A percentile compares a stretch with the other conserved stretches of the same genome.
phyloP scores from a whole-genome alignment of 2,888 invertebrate genomes.

The Acleris cristana region DNA sequence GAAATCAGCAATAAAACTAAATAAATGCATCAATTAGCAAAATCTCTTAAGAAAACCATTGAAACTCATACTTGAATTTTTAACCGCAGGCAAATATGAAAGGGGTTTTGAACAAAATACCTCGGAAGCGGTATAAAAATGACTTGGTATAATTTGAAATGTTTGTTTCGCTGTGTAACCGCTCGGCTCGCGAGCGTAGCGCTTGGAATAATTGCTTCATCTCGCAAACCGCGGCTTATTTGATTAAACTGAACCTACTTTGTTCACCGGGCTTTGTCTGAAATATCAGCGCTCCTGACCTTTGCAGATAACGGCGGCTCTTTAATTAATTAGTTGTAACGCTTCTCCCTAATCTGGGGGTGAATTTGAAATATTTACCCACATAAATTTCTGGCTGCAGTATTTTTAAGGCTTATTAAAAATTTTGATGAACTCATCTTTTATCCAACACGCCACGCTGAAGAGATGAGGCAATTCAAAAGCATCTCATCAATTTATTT shows the following conservation, averaged over 20 bases:
- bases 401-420: too few species aligned
- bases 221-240: slow-evolving; percentile 26
- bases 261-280: slow-evolving; percentile 22
- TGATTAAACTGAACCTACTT: slow-evolving; percentile 25
- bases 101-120: neutral
- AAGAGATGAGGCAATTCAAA: too few species aligned
- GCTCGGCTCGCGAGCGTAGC: slow-evolving; percentile 8
- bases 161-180: slow-evolving; percentile 21
- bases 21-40: too few species aligned
- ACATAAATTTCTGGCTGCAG: neutral
- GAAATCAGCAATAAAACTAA: too few species aligned
- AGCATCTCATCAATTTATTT: too few species aligned
- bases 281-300: slow-evolving; percentile 18
- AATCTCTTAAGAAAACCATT: too few species aligned
- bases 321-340: slow-evolving; percentile 28
- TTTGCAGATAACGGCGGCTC: slow-evolving; percentile 17
- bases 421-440: too few species aligned
- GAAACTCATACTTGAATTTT: too few species aligned
- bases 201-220: slow-evolving; percentile 33
- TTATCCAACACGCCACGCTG: too few species aligned
- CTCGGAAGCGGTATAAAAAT: neutral
- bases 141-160: slow-evolving; percentile 10
- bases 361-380: neutral
- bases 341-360: slow-evolving; percentile 1
- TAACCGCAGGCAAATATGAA: too few species aligned